Evolutionary conservation across 2,888 invertebrate species (phyloP).

Genomic region (Trissolcus japonicus): DNA sequence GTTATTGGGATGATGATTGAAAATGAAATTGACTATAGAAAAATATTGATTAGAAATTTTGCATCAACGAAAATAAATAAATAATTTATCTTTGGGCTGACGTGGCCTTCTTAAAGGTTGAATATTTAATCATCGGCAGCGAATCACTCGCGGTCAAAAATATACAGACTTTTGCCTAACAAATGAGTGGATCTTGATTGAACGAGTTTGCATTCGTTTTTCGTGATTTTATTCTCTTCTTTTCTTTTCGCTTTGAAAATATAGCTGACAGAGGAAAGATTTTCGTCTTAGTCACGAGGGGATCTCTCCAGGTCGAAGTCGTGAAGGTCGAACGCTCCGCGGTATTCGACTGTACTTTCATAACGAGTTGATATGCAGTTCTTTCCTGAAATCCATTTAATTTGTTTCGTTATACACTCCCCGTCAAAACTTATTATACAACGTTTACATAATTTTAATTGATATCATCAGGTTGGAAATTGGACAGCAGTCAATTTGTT

Average conservation of each 20-base stretch:
- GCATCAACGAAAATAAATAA: no score
- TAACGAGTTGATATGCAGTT: constrained; percentile 31
- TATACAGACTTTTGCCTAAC: neutral
- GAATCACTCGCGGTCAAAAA: no score
- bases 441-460: constrained; percentile 22
- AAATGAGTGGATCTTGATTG: constrained; percentile 18
- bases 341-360: constrained; percentile 37
- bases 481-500: no score
- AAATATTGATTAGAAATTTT: no score
- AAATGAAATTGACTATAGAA: no score
- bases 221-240: neutral
- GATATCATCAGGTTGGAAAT: constrained; percentile 1
- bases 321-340: constrained; percentile 35
- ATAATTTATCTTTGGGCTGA: no score
- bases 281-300: constrained; percentile 36
- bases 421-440: constrained; percentile 15
- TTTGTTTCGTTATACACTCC: constrained; percentile 10
- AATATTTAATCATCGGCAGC: no score
- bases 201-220: constrained; percentile 14
- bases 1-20: no score
- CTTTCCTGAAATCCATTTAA: constrained; percentile 35
- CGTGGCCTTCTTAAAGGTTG: no score
- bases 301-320: constrained; percentile 35
- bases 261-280: constrained; percentile 14
- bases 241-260: constrained; percentile 9